Evolutionary conservation across 2,888 invertebrate species (phyloP).

Genomic region (Epistrophe eligans): DNA sequence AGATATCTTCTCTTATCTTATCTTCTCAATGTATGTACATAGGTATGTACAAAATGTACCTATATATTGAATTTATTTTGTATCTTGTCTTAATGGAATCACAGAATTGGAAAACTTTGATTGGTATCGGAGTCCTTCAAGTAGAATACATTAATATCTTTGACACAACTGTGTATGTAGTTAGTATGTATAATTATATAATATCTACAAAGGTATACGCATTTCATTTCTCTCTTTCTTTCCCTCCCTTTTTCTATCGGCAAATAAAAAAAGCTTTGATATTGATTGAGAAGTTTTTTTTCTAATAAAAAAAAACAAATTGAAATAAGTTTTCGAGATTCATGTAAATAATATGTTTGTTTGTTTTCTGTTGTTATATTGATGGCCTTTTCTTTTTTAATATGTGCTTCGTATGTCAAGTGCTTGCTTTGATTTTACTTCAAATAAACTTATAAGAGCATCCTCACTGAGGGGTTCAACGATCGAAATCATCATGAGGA

Average conservation of each 20-base stretch:
- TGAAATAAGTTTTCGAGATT: background rate
- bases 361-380: background rate
- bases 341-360: background rate
- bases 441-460: background rate
- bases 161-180: background rate
- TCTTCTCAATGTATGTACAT: too few species aligned
- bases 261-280: background rate
- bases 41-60: background rate
- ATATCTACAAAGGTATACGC: background rate
- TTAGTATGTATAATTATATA: too few species aligned
- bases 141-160: conserved; percentile 1
- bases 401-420: conserved; percentile 11
- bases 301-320: too few species aligned
- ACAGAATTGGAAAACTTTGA: conserved; percentile 21
- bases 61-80: background rate
- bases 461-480: background rate
- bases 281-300: background rate
- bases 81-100: conserved; percentile 9
- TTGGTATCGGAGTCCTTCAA: background rate
- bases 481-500: background rate
- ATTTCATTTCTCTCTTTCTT: background rate
- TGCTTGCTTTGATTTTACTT: conserved; percentile 33
- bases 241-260: background rate
- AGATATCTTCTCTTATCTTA: too few species aligned
- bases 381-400: conserved; percentile 18